phyloP scores from a whole-genome alignment of 2,888 invertebrate genomes.

The Lysandra bellargus region DNA sequence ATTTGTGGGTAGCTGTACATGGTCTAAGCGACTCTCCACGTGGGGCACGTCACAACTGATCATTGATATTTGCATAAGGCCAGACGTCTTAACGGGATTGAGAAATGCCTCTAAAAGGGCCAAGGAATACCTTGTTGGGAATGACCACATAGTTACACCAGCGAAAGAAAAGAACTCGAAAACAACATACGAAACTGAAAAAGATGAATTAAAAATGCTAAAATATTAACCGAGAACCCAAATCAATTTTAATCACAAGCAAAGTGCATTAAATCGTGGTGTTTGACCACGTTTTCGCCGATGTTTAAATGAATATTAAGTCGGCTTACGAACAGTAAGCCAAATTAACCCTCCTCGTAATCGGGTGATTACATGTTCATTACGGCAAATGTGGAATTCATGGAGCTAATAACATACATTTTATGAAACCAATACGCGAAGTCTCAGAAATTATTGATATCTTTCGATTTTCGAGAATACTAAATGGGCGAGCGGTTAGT shows the following conservation, averaged over 20 bases:
- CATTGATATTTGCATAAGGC: constrained; percentile 36
- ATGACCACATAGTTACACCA: not conserved
- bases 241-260: not conserved
- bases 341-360: constrained; percentile 13
- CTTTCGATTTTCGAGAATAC: not conserved
- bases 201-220: not conserved
- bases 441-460: constrained; percentile 6
- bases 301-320: constrained; percentile 20
- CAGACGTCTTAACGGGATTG: constrained; percentile 27
- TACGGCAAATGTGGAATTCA: constrained; percentile 12
- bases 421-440: constrained; percentile 3
- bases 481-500: not conserved
- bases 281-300: constrained; percentile 7
- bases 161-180: not conserved
- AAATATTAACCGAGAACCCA: not conserved
- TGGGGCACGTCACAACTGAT: constrained; percentile 36
- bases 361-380: constrained; percentile 7
- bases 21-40: constrained; percentile 65
- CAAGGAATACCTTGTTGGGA: not conserved
- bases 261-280: constrained; percentile 10
- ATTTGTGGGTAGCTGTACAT: constrained; percentile 78
- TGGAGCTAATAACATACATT: constrained; percentile 9
- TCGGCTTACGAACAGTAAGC: constrained; percentile 9
- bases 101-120: not conserved
- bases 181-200: not conserved